phyloP scores from a whole-genome alignment of 2,888 invertebrate genomes.

The Ochropacha duplaris region DNA sequence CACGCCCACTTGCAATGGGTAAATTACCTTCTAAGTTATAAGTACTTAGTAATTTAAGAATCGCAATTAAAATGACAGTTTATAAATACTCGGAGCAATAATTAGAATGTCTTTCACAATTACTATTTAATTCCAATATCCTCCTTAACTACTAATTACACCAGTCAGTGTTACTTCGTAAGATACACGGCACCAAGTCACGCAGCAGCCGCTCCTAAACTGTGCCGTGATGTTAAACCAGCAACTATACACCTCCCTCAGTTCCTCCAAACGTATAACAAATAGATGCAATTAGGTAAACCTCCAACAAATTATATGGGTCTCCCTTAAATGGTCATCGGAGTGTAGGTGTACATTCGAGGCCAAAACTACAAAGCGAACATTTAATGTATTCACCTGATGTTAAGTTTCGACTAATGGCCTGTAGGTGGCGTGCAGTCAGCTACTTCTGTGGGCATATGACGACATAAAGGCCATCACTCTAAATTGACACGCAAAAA shows the following conservation, averaged over 20 bases:
- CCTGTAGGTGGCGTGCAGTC: slow-evolving; percentile 50
- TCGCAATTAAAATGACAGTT: background rate
- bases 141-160: slow-evolving; percentile 55
- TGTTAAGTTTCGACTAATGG: slow-evolving; percentile 27
- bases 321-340: slow-evolving; percentile 38
- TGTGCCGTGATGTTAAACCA: slow-evolving; percentile 11
- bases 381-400: slow-evolving; percentile 28
- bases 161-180: slow-evolving; percentile 34
- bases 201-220: slow-evolving; percentile 54
- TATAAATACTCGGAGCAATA: slow-evolving; percentile 15
- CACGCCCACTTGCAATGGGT: too few relatives aligned
- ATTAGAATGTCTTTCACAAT: slow-evolving; percentile 47
- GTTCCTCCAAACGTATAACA: slow-evolving; percentile 7
- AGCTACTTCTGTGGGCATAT: slow-evolving; percentile 29
- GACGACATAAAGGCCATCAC: slow-evolving; percentile 43
- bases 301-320: slow-evolving; percentile 23
- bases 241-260: slow-evolving; percentile 14
- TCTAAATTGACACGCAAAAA: slow-evolving; percentile 32
- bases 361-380: slow-evolving; percentile 55
- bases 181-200: slow-evolving; percentile 60
- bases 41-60: background rate
- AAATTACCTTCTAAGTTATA: too few relatives aligned
- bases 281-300: slow-evolving; percentile 12
- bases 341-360: slow-evolving; percentile 67
- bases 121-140: slow-evolving; percentile 34